Evolutionary conservation across 2,113 vertebrate genomes (phyloP).

Genomic region (Loxodonta africana): DNA sequence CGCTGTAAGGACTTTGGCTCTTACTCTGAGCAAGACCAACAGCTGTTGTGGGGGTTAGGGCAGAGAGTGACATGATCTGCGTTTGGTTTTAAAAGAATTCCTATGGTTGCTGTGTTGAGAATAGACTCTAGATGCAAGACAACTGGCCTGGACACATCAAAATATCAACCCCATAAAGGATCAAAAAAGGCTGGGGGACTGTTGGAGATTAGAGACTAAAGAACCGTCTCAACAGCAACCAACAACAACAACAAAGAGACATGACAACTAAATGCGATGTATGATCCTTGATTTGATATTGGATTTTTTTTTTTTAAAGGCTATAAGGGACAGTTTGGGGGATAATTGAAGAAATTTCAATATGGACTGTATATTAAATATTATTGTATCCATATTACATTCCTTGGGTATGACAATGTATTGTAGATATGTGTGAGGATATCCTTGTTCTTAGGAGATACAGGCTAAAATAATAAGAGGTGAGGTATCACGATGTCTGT

Average conservation of each 20-base stretch:
- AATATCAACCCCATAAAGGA: neutral
- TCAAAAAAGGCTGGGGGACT: neutral
- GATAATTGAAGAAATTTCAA: neutral
- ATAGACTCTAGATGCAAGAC: neutral
- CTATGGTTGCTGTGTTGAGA: slow-evolving; percentile 19
- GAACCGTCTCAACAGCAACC: neutral
- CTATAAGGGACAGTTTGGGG: neutral
- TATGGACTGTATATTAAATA: neutral
- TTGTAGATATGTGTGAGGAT: neutral
- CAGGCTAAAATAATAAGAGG: neutral
- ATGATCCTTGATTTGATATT: neutral
- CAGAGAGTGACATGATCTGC: slow-evolving; percentile 1
- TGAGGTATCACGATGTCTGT: neutral
- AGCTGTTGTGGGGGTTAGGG: neutral
- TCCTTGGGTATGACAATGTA: neutral
- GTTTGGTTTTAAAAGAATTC: neutral
- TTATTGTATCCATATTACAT: neutral
- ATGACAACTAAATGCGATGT: neutral
- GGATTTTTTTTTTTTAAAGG: neutral
- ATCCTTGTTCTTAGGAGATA: slow-evolving; percentile 5
- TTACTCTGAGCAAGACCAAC: neutral
- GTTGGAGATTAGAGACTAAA: neutral
- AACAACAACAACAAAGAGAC: neutral
- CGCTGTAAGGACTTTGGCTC: neutral
- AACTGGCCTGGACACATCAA: neutral